Conservation (phyloP, 2,888 invertebrate genomes). For the Pammene aurita region DNA sequence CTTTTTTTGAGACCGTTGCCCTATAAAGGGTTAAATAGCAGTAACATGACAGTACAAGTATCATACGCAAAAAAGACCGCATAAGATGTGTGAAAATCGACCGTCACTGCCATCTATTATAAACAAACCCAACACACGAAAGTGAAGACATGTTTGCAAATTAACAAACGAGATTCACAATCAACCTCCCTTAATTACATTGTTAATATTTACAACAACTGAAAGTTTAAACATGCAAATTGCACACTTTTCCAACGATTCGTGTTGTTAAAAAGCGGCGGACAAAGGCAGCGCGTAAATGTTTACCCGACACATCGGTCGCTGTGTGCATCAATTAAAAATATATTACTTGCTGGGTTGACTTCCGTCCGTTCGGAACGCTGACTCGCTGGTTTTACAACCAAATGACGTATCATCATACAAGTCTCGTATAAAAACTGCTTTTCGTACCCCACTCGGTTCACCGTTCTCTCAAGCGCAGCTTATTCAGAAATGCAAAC, state of each 20-base stretch:
- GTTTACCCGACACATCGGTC: slow-evolving; percentile 75
- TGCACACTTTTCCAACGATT: slow-evolving; percentile 79
- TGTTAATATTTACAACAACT: slow-evolving; percentile 71
- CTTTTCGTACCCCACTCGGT: not conserved
- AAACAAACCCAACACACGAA: slow-evolving; percentile 17
- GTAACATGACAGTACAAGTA: no score
- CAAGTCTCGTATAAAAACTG: not conserved
- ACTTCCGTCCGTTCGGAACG: slow-evolving; percentile 63
- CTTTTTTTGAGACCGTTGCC: no score
- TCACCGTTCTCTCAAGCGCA: slow-evolving; percentile 1
- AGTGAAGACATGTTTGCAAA: slow-evolving; percentile 31
- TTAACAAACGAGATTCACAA: slow-evolving; percentile 58
- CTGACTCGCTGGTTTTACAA: slow-evolving; percentile 41
- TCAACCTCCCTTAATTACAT: slow-evolving; percentile 69
- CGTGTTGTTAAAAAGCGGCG: slow-evolving; percentile 71
- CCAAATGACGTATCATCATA: slow-evolving; percentile 1
- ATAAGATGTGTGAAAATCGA: no score
- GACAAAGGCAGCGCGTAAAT: slow-evolving; percentile 76
- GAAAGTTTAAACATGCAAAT: slow-evolving; percentile 73
- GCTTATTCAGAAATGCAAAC: slow-evolving; percentile 19
- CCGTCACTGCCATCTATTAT: slow-evolving; percentile 49
- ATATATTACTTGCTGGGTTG: slow-evolving; percentile 73
- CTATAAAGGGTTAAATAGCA: no score
- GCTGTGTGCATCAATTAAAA: slow-evolving; percentile 79
- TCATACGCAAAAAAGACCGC: no score